Evolutionary conservation across 2,113 vertebrate genomes (phyloP).

Genomic region (Stegostoma tigrinum): DNA sequence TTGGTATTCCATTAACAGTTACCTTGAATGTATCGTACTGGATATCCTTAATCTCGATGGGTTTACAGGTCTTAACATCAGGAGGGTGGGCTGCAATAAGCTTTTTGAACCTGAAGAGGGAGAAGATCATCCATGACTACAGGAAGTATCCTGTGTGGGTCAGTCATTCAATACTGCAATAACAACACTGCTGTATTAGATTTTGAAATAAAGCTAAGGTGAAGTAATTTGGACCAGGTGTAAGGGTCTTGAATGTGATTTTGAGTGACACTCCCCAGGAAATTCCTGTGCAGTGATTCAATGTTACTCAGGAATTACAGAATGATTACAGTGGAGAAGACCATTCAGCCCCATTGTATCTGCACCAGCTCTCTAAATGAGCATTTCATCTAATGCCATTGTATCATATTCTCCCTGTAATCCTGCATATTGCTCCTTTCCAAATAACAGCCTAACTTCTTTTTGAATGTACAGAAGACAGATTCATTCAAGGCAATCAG

Average conservation of each 20-base stretch:
- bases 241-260: not conserved
- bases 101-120: conserved; percentile 8
- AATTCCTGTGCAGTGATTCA: not conserved
- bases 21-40: conserved; percentile 58
- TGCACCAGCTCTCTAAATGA: too few relatives aligned
- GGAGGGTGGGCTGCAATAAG: not conserved
- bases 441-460: too few relatives aligned
- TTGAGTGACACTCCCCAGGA: not conserved
- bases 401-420: too few relatives aligned
- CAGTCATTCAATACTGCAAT: not conserved
- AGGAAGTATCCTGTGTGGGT: not conserved
- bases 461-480: too few relatives aligned
- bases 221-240: not conserved
- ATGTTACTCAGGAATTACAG: too few relatives aligned
- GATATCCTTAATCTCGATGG: conserved; percentile 55
- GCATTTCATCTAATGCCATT: too few relatives aligned
- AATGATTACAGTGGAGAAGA: too few relatives aligned
- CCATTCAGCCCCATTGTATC: too few relatives aligned
- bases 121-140: not conserved
- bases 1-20: not conserved
- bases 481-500: too few relatives aligned
- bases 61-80: not conserved
- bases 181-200: not conserved
- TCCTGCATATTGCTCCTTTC: too few relatives aligned
- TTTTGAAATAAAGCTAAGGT: not conserved